These are phyloP conservation scores for Stylophora pistillata DNA, from an alignment of 64 coral and sea anemone genomes.

Conservation along the genomic window DNA sequence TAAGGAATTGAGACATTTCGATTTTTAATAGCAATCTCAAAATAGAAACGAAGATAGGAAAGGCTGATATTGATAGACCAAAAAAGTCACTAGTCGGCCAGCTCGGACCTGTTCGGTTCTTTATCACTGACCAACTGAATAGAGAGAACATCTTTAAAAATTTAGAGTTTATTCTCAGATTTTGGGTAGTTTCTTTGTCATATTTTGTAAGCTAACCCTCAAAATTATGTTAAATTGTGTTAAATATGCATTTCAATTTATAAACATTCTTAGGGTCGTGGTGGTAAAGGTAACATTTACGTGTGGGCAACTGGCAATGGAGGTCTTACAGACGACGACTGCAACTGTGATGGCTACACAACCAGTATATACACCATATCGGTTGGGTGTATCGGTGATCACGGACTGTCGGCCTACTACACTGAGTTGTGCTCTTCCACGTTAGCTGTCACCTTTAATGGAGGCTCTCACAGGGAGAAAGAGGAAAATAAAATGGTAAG, in stretches of 20 bases:
- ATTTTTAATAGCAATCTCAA: no score
- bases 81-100: no score
- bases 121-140: no score
- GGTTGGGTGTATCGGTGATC: constrained; percentile 79
- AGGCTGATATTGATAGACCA: no score
- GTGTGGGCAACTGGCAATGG: constrained; percentile 92
- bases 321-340: constrained; percentile 92
- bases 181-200: no score
- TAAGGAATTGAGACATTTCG: no score
- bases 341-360: constrained; percentile 90
- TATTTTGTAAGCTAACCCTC: no score
- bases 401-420: constrained; percentile 77
- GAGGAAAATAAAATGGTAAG: constrained; percentile 92
- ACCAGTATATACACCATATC: constrained; percentile 92
- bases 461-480: constrained; percentile 81
- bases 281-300: constrained; percentile 86
- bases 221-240: no score
- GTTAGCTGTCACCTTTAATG: constrained; percentile 85
- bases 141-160: no score
- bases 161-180: no score
- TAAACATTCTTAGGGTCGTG: constrained; percentile 56
- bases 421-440: constrained; percentile 88
- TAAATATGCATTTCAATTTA: background rate
- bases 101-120: no score
- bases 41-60: no score